Conservation (phyloP, 1,140 invertebrate genomes). For the Myzus persicae region DNA sequence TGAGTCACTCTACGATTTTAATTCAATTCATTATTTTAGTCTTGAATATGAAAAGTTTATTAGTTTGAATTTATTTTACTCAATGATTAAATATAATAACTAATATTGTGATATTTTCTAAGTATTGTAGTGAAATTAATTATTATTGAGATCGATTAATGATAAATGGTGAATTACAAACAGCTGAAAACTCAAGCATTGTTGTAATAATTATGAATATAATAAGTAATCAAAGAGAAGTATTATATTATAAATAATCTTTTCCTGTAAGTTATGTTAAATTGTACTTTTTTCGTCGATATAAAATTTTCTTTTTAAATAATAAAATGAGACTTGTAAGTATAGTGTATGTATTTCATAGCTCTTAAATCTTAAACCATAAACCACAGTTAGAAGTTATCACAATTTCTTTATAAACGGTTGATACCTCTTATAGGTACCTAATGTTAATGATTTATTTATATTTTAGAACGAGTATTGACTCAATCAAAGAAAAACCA, state of each 20-base stretch:
- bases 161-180: not conserved
- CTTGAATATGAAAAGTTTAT: not conserved
- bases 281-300: not conserved
- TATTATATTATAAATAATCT: not conserved
- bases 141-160: too few species aligned
- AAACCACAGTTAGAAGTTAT: not conserved
- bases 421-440: not conserved
- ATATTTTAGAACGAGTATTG: not conserved
- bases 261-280: not conserved
- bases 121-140: too few species aligned
- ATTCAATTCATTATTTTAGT: not conserved
- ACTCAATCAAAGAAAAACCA: not conserved
- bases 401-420: not conserved
- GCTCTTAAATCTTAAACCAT: not conserved
- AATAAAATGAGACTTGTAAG: not conserved
- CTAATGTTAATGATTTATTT: not conserved
- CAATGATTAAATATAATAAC: not conserved
- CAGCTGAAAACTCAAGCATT: not conserved
- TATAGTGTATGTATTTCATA: not conserved
- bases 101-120: not conserved
- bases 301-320: not conserved
- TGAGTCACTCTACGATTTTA: not conserved
- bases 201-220: not conserved
- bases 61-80: not conserved
- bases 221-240: not conserved